These are phyloP conservation scores for Eulacestoma nigropectus DNA, from an alignment of 2,113 vertebrate genomes.

Conservation along the genomic window DNA sequence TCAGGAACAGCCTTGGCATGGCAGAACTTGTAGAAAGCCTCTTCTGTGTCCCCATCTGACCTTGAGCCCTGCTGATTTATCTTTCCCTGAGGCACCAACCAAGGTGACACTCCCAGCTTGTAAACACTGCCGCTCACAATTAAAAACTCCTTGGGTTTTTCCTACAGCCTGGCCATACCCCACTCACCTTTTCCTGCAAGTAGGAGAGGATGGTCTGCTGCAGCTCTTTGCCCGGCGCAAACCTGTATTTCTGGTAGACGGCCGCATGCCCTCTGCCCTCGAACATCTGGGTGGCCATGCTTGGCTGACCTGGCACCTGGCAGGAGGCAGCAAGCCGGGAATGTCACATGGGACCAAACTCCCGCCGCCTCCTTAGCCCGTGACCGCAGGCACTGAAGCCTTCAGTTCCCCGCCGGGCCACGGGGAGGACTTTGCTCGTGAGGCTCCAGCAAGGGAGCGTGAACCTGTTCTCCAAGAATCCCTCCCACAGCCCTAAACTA, in stretches of 20 bases:
- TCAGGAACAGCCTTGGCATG: rapidly evolving
- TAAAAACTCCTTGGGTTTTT: not conserved
- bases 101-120: not conserved
- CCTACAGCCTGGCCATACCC: not conserved
- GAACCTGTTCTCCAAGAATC: not conserved
- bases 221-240: slow-evolving; percentile 64
- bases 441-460: not conserved
- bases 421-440: not conserved
- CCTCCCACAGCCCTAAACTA: not conserved
- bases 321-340: not conserved
- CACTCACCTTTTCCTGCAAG: slow-evolving; percentile 73
- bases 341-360: not conserved
- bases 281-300: slow-evolving; percentile 75
- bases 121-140: not conserved
- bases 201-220: slow-evolving; percentile 70
- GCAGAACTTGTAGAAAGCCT: not conserved
- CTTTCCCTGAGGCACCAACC: not conserved
- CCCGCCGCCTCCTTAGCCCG: not conserved
- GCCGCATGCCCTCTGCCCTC: slow-evolving; percentile 74
- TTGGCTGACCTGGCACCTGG: not conserved
- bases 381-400: rapidly evolving
- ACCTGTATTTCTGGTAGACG: slow-evolving; percentile 78
- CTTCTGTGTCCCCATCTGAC: not conserved
- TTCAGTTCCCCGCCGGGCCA: not conserved
- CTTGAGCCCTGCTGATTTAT: not conserved